Conservation (phyloP, 2,797 vertebrate genomes). For the Acanthurus tractus region DNA sequence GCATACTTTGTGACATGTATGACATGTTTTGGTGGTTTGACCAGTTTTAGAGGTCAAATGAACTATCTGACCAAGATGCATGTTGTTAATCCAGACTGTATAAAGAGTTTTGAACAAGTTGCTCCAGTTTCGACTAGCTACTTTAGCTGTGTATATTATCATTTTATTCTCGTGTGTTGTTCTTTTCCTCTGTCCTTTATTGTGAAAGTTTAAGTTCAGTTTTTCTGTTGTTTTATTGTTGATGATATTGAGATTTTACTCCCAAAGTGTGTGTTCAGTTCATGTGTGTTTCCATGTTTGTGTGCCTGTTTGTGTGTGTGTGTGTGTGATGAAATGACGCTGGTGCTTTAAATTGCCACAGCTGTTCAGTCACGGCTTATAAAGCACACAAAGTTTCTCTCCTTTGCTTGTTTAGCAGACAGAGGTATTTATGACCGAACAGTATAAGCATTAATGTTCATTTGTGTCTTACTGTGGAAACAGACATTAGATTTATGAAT, state of each 20-base stretch:
- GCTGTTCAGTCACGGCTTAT: background rate
- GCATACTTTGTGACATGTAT: too few species aligned
- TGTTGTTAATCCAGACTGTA: too few species aligned
- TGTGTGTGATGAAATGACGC: background rate
- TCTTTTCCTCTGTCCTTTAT: background rate
- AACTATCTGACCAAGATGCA: too few species aligned
- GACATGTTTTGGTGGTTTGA: too few species aligned
- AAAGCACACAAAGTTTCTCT: background rate
- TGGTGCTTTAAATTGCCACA: background rate
- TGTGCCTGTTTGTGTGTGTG: background rate
- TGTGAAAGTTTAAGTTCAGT: background rate
- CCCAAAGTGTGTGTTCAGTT: too few species aligned
- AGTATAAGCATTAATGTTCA: background rate
- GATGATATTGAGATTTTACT: background rate
- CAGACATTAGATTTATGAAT: background rate
- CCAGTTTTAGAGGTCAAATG: too few species aligned
- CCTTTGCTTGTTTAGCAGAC: background rate
- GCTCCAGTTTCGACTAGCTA: too few species aligned
- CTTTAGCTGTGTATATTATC: too few species aligned
- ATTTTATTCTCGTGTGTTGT: background rate
- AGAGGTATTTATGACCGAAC: background rate
- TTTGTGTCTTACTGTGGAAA: background rate
- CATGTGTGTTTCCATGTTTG: background rate
- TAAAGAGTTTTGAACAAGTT: too few species aligned
- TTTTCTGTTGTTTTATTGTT: background rate